These are phyloP conservation scores for Drosophila burlai DNA, from an alignment of 1,140 invertebrate species.

Conservation along the genomic window DNA sequence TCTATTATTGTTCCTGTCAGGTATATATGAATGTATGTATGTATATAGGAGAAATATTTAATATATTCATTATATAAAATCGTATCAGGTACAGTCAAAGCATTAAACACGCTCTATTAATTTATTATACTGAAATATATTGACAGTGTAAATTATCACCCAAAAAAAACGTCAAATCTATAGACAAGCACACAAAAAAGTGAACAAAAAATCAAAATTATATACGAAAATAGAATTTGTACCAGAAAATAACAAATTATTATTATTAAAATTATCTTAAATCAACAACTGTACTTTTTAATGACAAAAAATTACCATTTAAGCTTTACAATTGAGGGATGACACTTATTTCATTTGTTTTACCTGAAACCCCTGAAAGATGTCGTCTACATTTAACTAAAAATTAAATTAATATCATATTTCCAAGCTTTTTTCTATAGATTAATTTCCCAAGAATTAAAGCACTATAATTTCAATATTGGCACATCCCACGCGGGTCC, in stretches of 20 bases:
- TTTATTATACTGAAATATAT: not conserved
- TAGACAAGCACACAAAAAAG: not conserved
- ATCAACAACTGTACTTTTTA: not conserved
- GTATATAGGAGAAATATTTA: too few species aligned
- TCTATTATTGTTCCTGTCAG: too few species aligned
- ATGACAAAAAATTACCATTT: not conserved
- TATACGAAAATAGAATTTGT: not conserved
- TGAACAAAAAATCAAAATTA: too few species aligned
- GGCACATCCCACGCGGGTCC: conserved; percentile 16
- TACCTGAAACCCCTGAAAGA: not conserved
- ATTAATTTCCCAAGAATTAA: not conserved
- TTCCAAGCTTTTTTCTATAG: not conserved
- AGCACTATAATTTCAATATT: conserved; percentile 10
- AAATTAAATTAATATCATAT: not conserved
- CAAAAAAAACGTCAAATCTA: too few species aligned
- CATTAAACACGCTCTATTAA: not conserved
- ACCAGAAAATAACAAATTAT: not conserved
- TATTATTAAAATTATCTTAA: not conserved
- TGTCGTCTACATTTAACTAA: not conserved
- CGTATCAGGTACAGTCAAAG: not conserved
- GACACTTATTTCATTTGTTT: not conserved
- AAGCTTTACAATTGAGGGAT: not conserved
- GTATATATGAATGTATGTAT: too few species aligned
- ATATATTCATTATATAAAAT: not conserved
- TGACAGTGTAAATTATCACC: not conserved